Evolutionary conservation across 1,140 invertebrate genomes (phyloP).

Genomic region (Lutraria rhynchaena): DNA sequence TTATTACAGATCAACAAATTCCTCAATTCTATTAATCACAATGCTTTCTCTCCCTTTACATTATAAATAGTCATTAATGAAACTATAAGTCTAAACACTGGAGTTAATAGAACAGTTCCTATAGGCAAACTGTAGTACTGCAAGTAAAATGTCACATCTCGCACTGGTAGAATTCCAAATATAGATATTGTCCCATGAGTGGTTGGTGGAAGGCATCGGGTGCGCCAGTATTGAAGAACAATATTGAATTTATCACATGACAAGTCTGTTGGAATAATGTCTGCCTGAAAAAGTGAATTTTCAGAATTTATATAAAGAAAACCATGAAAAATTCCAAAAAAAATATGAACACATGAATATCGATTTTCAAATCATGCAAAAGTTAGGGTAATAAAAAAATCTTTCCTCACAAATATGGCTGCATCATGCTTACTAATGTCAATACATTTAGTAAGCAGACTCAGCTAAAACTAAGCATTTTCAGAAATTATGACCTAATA

Average conservation of each 20-base stretch:
- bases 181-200: constrained; percentile 69
- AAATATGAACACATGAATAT: too few relatives aligned
- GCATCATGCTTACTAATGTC: too few relatives aligned
- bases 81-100: constrained; percentile 71
- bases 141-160: constrained; percentile 74
- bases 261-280: constrained; percentile 68
- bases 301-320: too few relatives aligned
- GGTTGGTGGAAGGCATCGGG: constrained; percentile 68
- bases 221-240: constrained; percentile 74
- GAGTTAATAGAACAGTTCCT: constrained; percentile 74
- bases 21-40: too few relatives aligned
- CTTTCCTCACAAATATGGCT: too few relatives aligned
- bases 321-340: too few relatives aligned
- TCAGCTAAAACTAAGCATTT: too few relatives aligned
- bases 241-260: constrained; percentile 62
- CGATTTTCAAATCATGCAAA: too few relatives aligned
- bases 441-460: too few relatives aligned
- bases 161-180: constrained; percentile 71
- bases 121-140: constrained; percentile 79
- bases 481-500: too few relatives aligned
- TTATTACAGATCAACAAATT: too few relatives aligned
- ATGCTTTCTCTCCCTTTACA: constrained; percentile 33
- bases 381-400: too few relatives aligned
- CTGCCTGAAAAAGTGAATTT: constrained; percentile 70
- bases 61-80: constrained; percentile 71